Conservation (phyloP, 2,888 invertebrate species). For the Synergus umbraculus region DNA sequence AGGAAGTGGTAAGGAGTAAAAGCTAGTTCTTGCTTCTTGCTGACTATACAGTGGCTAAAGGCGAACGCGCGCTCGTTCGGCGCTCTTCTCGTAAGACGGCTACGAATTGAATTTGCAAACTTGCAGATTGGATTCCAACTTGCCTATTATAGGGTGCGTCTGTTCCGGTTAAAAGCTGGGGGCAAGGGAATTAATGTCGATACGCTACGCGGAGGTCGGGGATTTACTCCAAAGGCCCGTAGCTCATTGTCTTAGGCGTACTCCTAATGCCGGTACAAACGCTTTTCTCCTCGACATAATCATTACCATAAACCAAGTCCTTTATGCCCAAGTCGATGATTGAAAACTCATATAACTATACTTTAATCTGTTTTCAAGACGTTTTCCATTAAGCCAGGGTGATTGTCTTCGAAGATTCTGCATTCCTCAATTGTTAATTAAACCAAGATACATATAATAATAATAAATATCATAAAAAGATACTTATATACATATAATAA, state of each 20-base stretch:
- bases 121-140: constrained; percentile 78
- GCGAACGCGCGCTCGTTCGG: constrained; percentile 56
- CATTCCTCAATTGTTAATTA: neutral
- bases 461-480: too few relatives aligned
- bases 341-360: constrained; percentile 8
- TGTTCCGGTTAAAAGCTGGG: constrained; percentile 77
- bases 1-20: constrained; percentile 27
- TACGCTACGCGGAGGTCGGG: constrained; percentile 74
- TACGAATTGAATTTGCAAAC: constrained; percentile 77
- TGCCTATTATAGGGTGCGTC: constrained; percentile 78
- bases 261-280: constrained; percentile 35
- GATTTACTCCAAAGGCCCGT: constrained; percentile 73
- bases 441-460: neutral
- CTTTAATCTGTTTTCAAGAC: neutral
- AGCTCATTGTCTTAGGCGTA: constrained; percentile 66
- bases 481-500: too few relatives aligned
- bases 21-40: constrained; percentile 44
- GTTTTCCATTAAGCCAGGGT: neutral
- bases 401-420: neutral
- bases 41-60: constrained; percentile 55
- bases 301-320: constrained; percentile 21
- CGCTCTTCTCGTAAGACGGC: constrained; percentile 71
- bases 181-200: constrained; percentile 77
- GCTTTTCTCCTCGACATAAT: constrained; percentile 22
- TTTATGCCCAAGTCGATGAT: neutral